Percentiles rank a stretch among this genome's conserved stretches.
phyloP scores from a whole-genome alignment of 1,140 invertebrate species.

The Papilio glaucus region DNA sequence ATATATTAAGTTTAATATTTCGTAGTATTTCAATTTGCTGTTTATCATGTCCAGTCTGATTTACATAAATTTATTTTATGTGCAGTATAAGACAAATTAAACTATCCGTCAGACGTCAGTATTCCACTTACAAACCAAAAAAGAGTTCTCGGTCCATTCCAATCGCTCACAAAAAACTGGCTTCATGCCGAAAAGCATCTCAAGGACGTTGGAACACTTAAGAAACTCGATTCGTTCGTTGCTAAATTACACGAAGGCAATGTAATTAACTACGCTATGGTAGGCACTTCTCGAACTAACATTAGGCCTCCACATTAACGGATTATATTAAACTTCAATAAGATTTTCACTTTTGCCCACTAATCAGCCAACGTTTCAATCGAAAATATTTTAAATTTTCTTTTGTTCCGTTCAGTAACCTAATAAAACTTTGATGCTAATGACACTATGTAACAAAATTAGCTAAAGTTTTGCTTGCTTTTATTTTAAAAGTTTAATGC shows the following conservation, averaged over 20 bases:
- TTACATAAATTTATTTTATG: too few species aligned
- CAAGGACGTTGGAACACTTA: conserved; percentile 22
- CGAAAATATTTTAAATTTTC: too few species aligned
- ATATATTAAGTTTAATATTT: too few species aligned
- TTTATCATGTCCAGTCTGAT: too few species aligned
- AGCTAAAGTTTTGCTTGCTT: too few species aligned
- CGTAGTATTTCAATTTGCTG: too few species aligned
- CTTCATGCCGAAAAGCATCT: conserved; percentile 32
- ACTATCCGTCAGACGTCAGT: background rate
- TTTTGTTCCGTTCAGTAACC: too few species aligned
- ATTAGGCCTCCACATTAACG: background rate
- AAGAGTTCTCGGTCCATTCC: conserved; percentile 7
- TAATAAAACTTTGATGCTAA: too few species aligned
- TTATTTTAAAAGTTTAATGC: too few species aligned
- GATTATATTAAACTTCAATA: background rate
- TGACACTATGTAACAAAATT: too few species aligned
- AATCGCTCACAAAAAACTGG: conserved; percentile 28
- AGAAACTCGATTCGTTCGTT: conserved; percentile 12
- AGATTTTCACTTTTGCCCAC: background rate
- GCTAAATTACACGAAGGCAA: background rate
- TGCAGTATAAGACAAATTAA: conserved; percentile 1
- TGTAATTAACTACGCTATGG: background rate
- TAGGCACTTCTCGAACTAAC: background rate
- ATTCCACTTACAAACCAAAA: background rate
- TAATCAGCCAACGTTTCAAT: too few species aligned